Conservation (phyloP, 2,888 invertebrate species). For the Amblyteles armatorius region DNA sequence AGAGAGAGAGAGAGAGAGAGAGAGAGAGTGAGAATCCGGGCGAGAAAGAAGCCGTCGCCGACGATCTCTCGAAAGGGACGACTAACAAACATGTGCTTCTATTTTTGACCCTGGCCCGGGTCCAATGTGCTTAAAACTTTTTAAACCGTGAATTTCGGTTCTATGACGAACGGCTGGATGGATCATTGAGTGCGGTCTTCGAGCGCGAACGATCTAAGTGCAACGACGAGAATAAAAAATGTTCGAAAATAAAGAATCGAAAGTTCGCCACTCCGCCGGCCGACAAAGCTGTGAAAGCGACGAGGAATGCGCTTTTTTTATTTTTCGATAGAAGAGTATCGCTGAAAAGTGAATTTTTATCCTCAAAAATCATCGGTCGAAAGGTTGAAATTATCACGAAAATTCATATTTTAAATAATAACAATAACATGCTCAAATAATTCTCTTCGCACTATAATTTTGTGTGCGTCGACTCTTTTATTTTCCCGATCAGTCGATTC, state of each 20-base stretch:
- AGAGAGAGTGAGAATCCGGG: conserved; percentile 34
- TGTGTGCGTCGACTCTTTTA: neutral
- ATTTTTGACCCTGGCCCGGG: conserved; percentile 84
- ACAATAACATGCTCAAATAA: neutral
- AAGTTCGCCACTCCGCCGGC: neutral
- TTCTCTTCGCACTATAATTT: neutral
- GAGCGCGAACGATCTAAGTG: conserved; percentile 66
- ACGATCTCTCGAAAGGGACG: conserved; percentile 75
- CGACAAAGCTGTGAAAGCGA: neutral
- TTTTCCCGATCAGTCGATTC: neutral
- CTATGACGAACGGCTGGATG: conserved; percentile 71
- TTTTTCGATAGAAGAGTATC: neutral
- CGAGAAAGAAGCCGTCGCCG: conserved; percentile 66
- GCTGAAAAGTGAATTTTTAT: neutral
- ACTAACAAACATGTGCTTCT: conserved; percentile 84
- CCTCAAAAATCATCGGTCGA: neutral
- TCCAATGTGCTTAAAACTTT: conserved; percentile 81
- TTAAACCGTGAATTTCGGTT: conserved; percentile 80
- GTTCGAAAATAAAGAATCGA: neutral
- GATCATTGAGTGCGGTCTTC: conserved; percentile 71
- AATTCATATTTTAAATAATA: neutral
- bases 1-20: neutral
- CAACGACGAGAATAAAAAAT: conserved; percentile 38
- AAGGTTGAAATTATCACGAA: neutral
- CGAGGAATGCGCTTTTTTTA: neutral